A percentile compares a stretch with the other conserved stretches of the same genome.
Conservation (phyloP, 2,797 vertebrate genomes). For the Toxotes lorentzi region DNA sequence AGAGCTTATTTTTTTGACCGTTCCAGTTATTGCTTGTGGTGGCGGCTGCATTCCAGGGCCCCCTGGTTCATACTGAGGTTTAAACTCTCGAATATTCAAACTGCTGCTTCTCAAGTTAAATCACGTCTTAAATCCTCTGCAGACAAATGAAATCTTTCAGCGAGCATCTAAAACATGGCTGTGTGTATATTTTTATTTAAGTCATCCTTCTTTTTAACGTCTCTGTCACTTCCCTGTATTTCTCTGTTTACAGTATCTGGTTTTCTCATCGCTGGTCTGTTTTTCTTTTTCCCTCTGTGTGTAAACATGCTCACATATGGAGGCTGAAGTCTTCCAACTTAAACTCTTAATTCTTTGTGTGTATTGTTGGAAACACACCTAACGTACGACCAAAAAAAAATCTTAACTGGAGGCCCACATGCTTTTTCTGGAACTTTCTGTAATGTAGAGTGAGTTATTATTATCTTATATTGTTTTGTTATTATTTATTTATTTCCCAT, state of each 20-base stretch:
- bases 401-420: no score
- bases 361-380: no score
- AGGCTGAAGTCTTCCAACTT: neutral
- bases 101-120: neutral
- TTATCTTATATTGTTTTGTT: no score
- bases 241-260: neutral
- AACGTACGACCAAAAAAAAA: no score
- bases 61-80: conserved; percentile 29
- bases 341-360: no score
- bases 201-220: neutral
- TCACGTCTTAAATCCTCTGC: neutral
- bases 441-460: no score
- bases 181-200: neutral
- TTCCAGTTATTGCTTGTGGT: conserved; percentile 54
- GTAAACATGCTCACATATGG: neutral
- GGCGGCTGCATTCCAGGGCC: conserved; percentile 60
- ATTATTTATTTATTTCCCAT: no score
- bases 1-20: conserved; percentile 44
- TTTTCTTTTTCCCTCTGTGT: neutral
- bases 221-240: neutral
- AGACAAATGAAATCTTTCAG: neutral
- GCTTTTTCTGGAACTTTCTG: no score
- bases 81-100: conserved; percentile 28
- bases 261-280: neutral
- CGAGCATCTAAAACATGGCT: no score